Evolutionary conservation across 1,140 invertebrate genomes (phyloP).

Genomic region (Drosophila guanche): DNA sequence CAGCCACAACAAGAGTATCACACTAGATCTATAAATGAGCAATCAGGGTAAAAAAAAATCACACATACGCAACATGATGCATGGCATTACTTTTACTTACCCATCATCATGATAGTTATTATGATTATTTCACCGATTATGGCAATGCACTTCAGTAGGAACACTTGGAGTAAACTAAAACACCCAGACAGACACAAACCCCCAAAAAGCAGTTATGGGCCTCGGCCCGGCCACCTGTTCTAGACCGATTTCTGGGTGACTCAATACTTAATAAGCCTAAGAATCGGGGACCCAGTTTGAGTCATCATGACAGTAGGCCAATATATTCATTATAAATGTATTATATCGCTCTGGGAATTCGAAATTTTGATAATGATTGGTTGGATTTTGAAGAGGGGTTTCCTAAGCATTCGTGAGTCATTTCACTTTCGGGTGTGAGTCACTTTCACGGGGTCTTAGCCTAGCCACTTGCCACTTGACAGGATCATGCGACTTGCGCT

Average conservation of each 20-base stretch:
- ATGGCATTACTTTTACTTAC: neutral
- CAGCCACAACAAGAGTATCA: conserved; percentile 15
- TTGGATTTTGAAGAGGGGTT: conserved; percentile 54
- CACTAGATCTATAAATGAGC: conserved; percentile 36
- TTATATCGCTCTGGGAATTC: conserved; percentile 36
- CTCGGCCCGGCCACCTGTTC: neutral
- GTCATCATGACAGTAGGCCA: conserved; percentile 38
- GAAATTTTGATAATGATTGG: conserved; percentile 41
- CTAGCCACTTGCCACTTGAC: conserved; percentile 1
- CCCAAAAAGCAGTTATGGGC: neutral
- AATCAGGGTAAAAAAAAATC: conserved; percentile 23
- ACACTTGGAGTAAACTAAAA: neutral
- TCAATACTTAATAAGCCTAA: conserved; percentile 24
- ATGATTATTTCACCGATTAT: conserved; percentile 30
- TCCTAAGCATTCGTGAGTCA: conserved; percentile 56
- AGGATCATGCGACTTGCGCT: conserved; percentile 26
- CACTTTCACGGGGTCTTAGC: conserved; percentile 3
- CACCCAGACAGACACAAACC: neutral
- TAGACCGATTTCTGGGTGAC: conserved; percentile 32
- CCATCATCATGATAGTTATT: conserved; percentile 3
- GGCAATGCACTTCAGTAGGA: conserved; percentile 8
- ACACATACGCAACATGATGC: conserved; percentile 28
- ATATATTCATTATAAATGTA: neutral
- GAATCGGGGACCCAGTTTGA: conserved; percentile 22
- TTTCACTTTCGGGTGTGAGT: conserved; percentile 24